phyloP scores from a whole-genome alignment of 2,888 invertebrate species.

The Volucella inflata region DNA sequence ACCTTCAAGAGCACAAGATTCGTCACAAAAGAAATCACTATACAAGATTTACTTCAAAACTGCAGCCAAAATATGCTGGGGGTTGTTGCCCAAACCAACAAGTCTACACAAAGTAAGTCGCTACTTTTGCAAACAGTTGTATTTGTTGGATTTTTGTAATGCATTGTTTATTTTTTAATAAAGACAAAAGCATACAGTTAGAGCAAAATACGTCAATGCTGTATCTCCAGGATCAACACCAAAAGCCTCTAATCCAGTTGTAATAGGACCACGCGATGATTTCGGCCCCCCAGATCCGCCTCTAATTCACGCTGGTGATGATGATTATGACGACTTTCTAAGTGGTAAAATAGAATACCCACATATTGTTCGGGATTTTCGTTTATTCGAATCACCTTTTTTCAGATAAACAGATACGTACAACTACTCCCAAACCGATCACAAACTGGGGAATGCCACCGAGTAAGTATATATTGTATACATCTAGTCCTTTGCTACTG shows the following conservation, averaged over 20 bases:
- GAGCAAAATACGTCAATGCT: slow-evolving; percentile 70
- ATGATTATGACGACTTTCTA: slow-evolving; percentile 41
- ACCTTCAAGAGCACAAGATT: slow-evolving; percentile 26
- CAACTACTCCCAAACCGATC: no score
- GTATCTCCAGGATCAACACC: slow-evolving; percentile 5
- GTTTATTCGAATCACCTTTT: no score
- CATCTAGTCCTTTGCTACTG: no score
- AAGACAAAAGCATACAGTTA: slow-evolving; percentile 66
- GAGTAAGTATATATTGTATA: no score
- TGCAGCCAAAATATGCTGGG: no score
- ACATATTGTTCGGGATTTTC: no score
- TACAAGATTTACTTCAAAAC: no score
- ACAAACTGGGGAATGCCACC: no score
- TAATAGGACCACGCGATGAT: neutral
- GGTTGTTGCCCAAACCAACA: no score
- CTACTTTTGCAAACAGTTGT: neutral
- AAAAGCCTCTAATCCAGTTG: neutral
- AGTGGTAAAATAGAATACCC: neutral
- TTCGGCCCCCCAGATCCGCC: slow-evolving; percentile 36
- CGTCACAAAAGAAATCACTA: no score
- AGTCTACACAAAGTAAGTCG: slow-evolving; percentile 15
- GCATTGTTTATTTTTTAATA: neutral
- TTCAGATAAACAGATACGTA: no score
- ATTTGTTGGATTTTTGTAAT: neutral
- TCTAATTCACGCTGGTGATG: slow-evolving; percentile 77